These are phyloP conservation scores for Leptoteleia sp. DNA, from an alignment of 1,140 invertebrate genomes.

Conservation along the genomic window DNA sequence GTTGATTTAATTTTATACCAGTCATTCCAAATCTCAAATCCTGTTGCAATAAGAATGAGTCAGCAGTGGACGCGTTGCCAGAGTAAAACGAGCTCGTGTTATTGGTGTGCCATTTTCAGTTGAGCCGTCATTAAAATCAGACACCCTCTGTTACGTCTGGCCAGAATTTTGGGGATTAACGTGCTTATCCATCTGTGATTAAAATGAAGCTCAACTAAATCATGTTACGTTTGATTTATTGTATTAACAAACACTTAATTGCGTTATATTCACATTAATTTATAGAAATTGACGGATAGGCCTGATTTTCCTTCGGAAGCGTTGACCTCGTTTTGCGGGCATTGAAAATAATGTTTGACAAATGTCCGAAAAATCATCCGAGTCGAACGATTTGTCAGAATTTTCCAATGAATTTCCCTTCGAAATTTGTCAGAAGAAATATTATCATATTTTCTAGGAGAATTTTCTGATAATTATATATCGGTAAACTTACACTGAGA, in stretches of 20 bases:
- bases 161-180: constrained; percentile 57
- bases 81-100: too few species aligned
- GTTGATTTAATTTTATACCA: constrained; percentile 7
- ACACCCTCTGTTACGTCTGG: constrained; percentile 68
- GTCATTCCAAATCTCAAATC: constrained; percentile 19
- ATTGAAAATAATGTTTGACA: too few species aligned
- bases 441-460: too few species aligned
- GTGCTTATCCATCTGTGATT: constrained; percentile 68
- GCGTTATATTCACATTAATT: neutral
- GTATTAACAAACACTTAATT: constrained; percentile 7
- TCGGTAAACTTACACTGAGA: too few species aligned
- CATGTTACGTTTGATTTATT: constrained; percentile 46
- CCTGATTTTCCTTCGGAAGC: neutral
- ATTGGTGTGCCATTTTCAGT: constrained; percentile 73
- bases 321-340: too few species aligned
- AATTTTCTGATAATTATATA: too few species aligned
- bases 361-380: too few species aligned
- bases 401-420: too few species aligned
- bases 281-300: neutral
- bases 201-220: constrained; percentile 56
- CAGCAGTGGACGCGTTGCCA: constrained; percentile 48
- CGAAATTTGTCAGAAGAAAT: too few species aligned
- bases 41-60: constrained; percentile 62
- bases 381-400: too few species aligned
- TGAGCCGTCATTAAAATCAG: constrained; percentile 76